phyloP scores from a whole-genome alignment of 92 coral and sea anemone genomes.

The Palythoa caribaeorum region DNA sequence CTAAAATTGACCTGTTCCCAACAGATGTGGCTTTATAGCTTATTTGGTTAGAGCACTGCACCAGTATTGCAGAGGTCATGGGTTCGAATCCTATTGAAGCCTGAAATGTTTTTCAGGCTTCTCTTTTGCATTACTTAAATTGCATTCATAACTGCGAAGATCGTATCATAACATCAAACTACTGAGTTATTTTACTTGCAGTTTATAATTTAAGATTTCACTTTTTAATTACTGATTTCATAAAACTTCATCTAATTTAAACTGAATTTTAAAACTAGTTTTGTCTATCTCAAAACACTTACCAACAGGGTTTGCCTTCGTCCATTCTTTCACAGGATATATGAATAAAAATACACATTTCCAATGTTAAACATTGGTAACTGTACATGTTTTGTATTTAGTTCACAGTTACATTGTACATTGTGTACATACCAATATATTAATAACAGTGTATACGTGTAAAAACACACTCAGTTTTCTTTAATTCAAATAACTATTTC shows the following conservation, averaged over 20 bases:
- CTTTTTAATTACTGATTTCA: background rate
- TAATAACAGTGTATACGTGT: background rate
- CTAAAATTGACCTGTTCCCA: no score
- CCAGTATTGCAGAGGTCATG: no score
- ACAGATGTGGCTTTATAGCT: no score
- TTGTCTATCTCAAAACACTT: background rate
- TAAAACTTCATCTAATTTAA: background rate
- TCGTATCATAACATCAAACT: background rate
- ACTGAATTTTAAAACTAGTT: background rate
- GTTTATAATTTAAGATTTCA: background rate
- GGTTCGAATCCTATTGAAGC: no score
- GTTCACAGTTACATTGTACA: background rate
- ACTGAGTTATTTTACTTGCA: background rate
- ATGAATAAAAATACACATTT: constrained; percentile 10
- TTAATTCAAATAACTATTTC: no score
- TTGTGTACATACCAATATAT: background rate
- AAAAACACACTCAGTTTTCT: no score
- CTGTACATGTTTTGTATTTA: background rate
- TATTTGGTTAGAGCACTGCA: no score
- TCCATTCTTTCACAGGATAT: constrained; percentile 56
- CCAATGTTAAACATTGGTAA: background rate
- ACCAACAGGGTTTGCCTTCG: constrained; percentile 52
- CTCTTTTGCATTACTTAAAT: no score
- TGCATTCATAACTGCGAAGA: no score
- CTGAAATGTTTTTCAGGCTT: no score